Evolutionary conservation across 2,113 vertebrate species (phyloP), one percentile per base, ranked within the genome.

Genomic region (Gallinago paraguaiae): DNA sequence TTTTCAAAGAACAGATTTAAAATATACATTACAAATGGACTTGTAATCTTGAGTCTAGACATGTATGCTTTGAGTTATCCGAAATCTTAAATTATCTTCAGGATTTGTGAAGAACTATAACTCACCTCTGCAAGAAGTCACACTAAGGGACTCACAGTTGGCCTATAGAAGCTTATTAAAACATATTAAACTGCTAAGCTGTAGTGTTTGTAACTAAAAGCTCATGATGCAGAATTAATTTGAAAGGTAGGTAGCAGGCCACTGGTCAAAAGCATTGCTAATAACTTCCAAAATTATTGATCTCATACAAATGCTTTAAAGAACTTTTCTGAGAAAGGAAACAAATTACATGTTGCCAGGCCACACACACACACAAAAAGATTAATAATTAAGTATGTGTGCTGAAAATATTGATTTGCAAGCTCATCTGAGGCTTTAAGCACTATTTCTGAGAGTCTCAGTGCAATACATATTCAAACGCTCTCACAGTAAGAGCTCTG

Each of bases 1-100:
- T 86, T 94, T 92, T 86, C 41, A 74, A 90, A 88, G 67, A 93
- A 80, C n/a, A 74, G 60, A 63, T 70, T 93, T 95, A 69, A 91
- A 96, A 91, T 92, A 87, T 84, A 76, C 20, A 93, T 72, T 80
- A 53, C 25, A 82, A 93, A 92, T 41, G 33, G 45, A 88, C 77
- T 90, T 77, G 45, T 69, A 87, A 87, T 64, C 30, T 75, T 63
- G 57, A 87, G 39, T 60, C 35, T 76, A 61, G 90, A 59, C 33
- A 51, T 46, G 68, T 0, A 25, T 13, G 35, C 27, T 87, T 68
- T 85, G 41, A 90, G 15, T 65, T 74, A 92, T 31, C 41, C 65
- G 59, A 41, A 76, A 76, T 72, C 17, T 85, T 88, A 91, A 65
- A 74, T 77, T 76, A 57, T 45, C 25, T 56, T 69, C 80, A 88